Evolutionary conservation across 2,797 vertebrate species (phyloP), one percentile per base, ranked within the genome.

Genomic region (Scyliorhinus canicula): DNA sequence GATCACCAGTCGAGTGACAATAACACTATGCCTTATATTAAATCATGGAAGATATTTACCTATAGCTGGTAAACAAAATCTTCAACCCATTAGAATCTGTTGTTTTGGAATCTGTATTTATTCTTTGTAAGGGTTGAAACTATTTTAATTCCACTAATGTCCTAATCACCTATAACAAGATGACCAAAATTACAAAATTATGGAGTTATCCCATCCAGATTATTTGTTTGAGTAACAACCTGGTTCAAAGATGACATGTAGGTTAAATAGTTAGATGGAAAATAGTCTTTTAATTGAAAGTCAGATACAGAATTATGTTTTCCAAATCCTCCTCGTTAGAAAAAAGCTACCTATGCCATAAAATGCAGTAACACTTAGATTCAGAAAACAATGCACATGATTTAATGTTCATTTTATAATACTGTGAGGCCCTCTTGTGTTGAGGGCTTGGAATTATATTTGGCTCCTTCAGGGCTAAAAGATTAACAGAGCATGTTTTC

Each of bases 361-460:
- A 94, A 7, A 94, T 74, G 47, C 63, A 52, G 7, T 28, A 28
- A 74, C 31, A 52, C 88, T 44, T n/a, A 21, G 8, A 69, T 93
- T 47, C 40, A 93, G 63, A 93, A 31, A 55, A 11, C 31, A 88
- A 93, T 28, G 21, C 63, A 50, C 3, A 0, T 19, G 28, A 16
- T 67, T 52, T n/a, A 35, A 44, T 21, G 44, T 44, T 94, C 67
- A 94, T 28, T 93, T 71, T 52, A 50, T n/a, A 55, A 21, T 94
- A 52, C 65, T 74, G 40, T 74, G 93, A 94, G 52, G 65, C 63
- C 69, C 67, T 74, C 65, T 94, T 94, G 50, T 94, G 69, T 74
- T 69, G 16, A 55, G 65, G 24, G 14, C 93, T 14, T 69, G 31
- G 24, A 52, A 94, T n/a, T 74, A 74, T 69, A 52, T n/a, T 52